Conservation (phyloP, 2,113 vertebrate species). For the Apteryx owenii region DNA sequence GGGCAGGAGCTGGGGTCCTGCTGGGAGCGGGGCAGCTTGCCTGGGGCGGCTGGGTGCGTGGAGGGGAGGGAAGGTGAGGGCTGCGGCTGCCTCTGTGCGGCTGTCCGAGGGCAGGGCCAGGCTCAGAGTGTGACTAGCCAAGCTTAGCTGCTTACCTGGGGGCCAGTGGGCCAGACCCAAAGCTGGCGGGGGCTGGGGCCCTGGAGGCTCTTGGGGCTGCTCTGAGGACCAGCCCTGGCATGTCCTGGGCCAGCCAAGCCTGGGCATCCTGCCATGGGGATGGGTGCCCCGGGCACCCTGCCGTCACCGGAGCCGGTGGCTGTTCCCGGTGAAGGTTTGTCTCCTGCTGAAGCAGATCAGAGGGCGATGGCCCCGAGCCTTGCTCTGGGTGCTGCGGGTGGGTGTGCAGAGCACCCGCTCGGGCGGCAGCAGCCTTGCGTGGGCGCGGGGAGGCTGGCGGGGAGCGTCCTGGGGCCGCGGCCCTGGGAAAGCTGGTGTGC, state of each 20-base stretch:
- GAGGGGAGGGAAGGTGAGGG: too few species aligned
- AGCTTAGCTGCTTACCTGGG: slow-evolving; percentile 60
- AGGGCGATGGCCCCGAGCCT: background rate
- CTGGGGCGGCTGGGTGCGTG: too few species aligned
- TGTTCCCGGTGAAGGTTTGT: fast-evolving
- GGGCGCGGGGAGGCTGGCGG: too few species aligned
- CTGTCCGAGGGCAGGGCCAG: background rate
- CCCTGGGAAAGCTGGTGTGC: too few species aligned
- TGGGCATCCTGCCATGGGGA: fast-evolving
- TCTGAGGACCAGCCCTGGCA: background rate
- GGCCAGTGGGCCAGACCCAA: slow-evolving; percentile 54
- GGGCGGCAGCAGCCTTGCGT: too few species aligned
- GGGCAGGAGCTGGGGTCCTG: too few species aligned
- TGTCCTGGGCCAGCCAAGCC: background rate
- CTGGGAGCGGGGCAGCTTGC: too few species aligned
- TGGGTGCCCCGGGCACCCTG: background rate
- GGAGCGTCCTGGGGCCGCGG: too few species aligned
- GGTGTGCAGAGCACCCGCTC: too few species aligned
- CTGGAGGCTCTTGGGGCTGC: background rate
- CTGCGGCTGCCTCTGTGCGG: too few species aligned
- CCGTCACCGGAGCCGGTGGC: fast-evolving
- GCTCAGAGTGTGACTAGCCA: background rate
- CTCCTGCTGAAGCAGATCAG: slow-evolving; percentile 35
- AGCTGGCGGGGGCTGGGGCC: background rate
- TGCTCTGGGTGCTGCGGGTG: too few species aligned